Evolutionary conservation across 1,140 invertebrate species (phyloP), one percentile per base, ranked within the genome.

Genomic region (Ditylenchus dipsaci): DNA sequence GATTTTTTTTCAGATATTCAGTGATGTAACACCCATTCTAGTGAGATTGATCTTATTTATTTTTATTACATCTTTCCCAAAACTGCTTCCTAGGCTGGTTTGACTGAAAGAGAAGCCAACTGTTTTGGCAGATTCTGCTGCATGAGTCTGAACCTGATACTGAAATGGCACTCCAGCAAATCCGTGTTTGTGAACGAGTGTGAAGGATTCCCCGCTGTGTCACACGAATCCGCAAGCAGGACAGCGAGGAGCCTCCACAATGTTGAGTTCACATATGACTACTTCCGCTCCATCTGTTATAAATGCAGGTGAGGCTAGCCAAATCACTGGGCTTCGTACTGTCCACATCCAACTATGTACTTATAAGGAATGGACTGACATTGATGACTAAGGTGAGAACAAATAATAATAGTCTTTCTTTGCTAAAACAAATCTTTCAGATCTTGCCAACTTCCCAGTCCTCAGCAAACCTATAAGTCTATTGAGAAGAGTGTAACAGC

Each of bases 71-170:
- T n/a, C n/a, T n/a, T n/a, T n/a, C n/a, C n/a, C n/a, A n/a, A n/a
- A n/a, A 38, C 33, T 38, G 33, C 11, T 38, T 38, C n/a, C n/a
- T 5, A 38, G 33, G 93, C 92, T 68, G 93, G 91, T 1, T 96
- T 93, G 84, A 95, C 93, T 47, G 95, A 98, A 85, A 95, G 95
- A 83, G 95, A 98, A 86, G 94, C 94, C 21, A 91, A 91, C 83
- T 89, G 94, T 53, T 98, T 97, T 85, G 95, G 95, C 0, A 86
- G 91, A 78, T 97, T 98, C 85, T 87, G 98, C 38, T 90, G 90
- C 84, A 89, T 90, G 58, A 90, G 96, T 86, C 84, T 98, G 19
- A 90, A 93, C 80, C 93, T 92, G 65, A 91, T 95, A 27, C 95
- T 95, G 92, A 88, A 89, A 68, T 98, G 95, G 95, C 93, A 97